Conservation (phyloP, 2,888 invertebrate species). For the Mesopsocus fuscifrons region DNA sequence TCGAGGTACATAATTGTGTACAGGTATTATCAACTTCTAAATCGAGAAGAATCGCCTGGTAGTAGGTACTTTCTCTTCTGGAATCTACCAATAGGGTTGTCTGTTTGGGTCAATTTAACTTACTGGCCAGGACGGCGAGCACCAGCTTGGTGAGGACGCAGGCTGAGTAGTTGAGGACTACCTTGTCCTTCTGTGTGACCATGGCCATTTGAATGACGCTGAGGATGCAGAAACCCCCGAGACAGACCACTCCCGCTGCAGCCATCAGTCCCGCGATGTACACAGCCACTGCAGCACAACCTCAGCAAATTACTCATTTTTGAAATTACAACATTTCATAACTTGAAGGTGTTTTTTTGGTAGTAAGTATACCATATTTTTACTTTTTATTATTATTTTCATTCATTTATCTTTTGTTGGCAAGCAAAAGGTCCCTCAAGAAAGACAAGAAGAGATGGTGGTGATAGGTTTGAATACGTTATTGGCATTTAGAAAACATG, state of each 20-base stretch:
- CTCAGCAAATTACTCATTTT: conserved; percentile 12
- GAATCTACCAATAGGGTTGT: neutral
- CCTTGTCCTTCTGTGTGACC: conserved; percentile 67
- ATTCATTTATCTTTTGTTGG: neutral
- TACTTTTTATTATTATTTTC: neutral
- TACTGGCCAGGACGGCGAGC: conserved; percentile 57
- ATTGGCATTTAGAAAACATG: neutral
- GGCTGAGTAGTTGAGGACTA: conserved; percentile 55
- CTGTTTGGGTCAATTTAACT: conserved; percentile 29
- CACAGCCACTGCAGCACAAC: conserved; percentile 45
- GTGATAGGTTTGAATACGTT: neutral
- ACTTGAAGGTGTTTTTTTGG: too few relatives aligned
- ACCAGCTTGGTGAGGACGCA: conserved; percentile 63
- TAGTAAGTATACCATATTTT: neutral
- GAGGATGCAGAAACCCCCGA: conserved; percentile 59
- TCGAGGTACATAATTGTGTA: too few relatives aligned
- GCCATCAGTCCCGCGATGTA: conserved; percentile 66
- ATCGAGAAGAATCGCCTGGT: too few relatives aligned
- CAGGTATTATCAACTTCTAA: too few relatives aligned
- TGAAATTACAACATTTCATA: too few relatives aligned
- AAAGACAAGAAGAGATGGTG: neutral
- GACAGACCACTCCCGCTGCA: conserved; percentile 46
- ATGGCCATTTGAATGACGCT: conserved; percentile 71
- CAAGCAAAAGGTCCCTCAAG: neutral
- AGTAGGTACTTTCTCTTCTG: too few relatives aligned